Base-by-base conservation (phyloP, 53 echinoderm and acorn worm species). In the Holothuria scabra region DNA sequence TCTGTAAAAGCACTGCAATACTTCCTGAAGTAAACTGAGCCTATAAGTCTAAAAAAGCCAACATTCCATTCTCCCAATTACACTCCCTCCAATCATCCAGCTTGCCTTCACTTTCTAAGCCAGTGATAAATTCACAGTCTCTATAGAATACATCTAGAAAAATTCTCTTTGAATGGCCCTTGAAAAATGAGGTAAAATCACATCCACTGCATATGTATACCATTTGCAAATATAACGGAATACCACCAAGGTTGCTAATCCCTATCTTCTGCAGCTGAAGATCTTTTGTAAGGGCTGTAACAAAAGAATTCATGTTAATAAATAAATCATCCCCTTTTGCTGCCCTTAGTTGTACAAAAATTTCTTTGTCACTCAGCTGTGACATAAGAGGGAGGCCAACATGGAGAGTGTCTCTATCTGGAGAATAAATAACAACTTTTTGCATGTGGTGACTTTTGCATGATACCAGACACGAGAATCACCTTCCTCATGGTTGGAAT, bases 401-500 rank as follows among this genome's bases (percentile, higher is more conserved):
- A 79, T 56, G 41, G 20, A 79, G 21, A 49, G 79, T 56, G 25
- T 56, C 57, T 8, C 57, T 79, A 19, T 56, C 56, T 24, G 57
- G 79, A 10, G 58, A 58, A 79, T 79, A 79, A 8, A 56, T 60
- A 21, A 57, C 13, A 6, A 79, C 21, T 24, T 16, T 20, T 62
- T 37, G 62, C 81, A 81, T 0, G 20, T 8, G 24, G 61, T 81
- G 20, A 41, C 35, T 10, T 25, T 24, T 31, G 81, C 81, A 81
- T 81, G 60, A 2, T 31, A 81, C 81, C 81, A 81, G 12, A 81
- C 81, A 33, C 81, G 9, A 2, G 81, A 61, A 44, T 81, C 60
- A 18, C 59, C 81, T 60, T 81, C 81, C 34, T 81, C 30, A 38
- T 81, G 81, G 35, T 41, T 59, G 1, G 63, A 61, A 49, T 25